Evolutionary conservation across 2,888 invertebrate genomes (phyloP).

Genomic region (Anodontia alba): DNA sequence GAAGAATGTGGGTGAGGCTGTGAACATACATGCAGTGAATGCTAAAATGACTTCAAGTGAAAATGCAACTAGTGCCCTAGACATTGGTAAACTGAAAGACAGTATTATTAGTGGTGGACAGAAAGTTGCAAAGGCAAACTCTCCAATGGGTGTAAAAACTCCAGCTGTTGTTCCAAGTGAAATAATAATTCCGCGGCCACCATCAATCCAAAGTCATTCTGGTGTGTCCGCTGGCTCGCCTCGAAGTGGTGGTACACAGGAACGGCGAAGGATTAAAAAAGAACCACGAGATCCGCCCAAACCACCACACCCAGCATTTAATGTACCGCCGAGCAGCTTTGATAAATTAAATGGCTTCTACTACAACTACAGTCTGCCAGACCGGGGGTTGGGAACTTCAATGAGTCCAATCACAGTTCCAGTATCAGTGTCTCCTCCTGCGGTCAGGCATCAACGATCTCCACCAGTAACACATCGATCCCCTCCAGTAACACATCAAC

Average conservation of each 20-base stretch:
- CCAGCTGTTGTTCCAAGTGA: not conserved
- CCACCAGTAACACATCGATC: constrained; percentile 36
- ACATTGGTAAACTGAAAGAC: not conserved
- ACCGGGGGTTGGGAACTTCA: constrained; percentile 72
- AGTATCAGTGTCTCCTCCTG: constrained; percentile 57
- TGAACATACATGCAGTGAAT: not conserved
- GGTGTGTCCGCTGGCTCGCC: constrained; percentile 21
- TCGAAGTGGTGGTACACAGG: constrained; percentile 27
- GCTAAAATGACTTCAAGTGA: not conserved
- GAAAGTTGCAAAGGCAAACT: constrained; percentile 11
- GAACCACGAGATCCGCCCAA: constrained; percentile 33
- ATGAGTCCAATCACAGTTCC: constrained; percentile 52
- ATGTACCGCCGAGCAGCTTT: constrained; percentile 46
- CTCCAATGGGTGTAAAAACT: not conserved
- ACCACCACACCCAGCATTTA: constrained; percentile 59
- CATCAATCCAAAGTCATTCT: not conserved
- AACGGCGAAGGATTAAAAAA: constrained; percentile 28
- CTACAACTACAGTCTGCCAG: constrained; percentile 80
- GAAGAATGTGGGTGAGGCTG: not conserved
- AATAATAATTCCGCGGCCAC: constrained; percentile 10
- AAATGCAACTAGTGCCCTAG: not conserved
- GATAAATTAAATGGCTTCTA: constrained; percentile 66
- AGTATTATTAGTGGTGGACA: not conserved
- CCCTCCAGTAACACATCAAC: constrained; percentile 34
- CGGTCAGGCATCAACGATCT: constrained; percentile 50